phyloP scores from a whole-genome alignment of 1,140 invertebrate species.

The Hypothenemus hampei region DNA sequence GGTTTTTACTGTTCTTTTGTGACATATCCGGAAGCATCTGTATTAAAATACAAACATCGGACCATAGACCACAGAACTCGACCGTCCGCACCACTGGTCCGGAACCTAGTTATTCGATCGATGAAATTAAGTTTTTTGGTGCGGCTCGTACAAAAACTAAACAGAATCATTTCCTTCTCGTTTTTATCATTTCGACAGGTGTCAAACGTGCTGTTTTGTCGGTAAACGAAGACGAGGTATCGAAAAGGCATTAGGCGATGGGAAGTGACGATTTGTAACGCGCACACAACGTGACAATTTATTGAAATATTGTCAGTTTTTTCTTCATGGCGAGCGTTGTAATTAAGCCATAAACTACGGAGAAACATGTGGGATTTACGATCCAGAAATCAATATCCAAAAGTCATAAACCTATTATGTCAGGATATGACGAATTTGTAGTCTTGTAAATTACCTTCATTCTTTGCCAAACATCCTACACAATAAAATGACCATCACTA shows the following conservation, averaged over 20 bases:
- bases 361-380: too few relatives aligned
- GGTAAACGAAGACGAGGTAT: conserved; percentile 10
- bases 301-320: too few relatives aligned
- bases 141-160: neutral
- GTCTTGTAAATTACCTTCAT: too few relatives aligned
- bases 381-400: too few relatives aligned
- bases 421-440: too few relatives aligned
- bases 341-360: too few relatives aligned
- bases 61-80: neutral
- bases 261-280: conserved; percentile 23
- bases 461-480: too few relatives aligned
- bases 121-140: neutral
- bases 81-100: conserved; percentile 1
- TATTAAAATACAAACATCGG: conserved; percentile 19
- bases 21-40: conserved; percentile 25
- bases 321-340: too few relatives aligned
- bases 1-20: conserved; percentile 24
- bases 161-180: conserved; percentile 8
- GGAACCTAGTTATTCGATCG: neutral
- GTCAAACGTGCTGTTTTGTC: conserved; percentile 23
- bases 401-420: too few relatives aligned
- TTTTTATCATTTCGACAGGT: conserved; percentile 24
- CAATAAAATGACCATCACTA: too few relatives aligned
- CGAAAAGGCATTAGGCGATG: conserved; percentile 18
- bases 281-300: conserved; percentile 2